Evolutionary conservation across 2,113 vertebrate species (phyloP), one percentile per base, ranked within the genome.

Genomic region (Corvus cornix): DNA sequence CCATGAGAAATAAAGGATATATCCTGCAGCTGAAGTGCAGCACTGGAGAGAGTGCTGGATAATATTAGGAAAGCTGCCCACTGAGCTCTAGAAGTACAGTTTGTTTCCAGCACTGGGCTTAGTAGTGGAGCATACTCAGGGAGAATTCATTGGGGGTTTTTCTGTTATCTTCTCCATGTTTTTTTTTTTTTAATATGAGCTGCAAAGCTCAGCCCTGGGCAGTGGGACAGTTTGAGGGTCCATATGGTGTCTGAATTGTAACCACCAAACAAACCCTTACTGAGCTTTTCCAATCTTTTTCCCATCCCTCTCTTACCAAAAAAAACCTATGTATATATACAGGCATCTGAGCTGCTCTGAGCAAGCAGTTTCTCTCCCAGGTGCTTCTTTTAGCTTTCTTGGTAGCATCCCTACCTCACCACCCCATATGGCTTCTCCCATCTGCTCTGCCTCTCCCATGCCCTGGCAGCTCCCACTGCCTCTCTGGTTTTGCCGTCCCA

Each of bases 351-450:
- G 48, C 64, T 95, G 17, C 43, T 74, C 64, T 78, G 59, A 89
- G 58, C 43, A 62, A 79, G 59, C 55, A 43, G 49, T 72, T 86
- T 77, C 63, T 64, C 63, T 80, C 76, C 68, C 64, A 81, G 73
- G 81, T 92, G 43, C 84, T 87, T 66, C 84, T 90, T 95, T 66
- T 51, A 62, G 51, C 76, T 51, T 74, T 87, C 64, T 66, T 96
- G 80, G 76, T 94, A 23, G 58, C 64, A 62, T 81, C 80, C 63
- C 60, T 95, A 69, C 53, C 66, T 95, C 77, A 51, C 7, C 17
- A 44, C 59, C 93, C 86, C 93, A 86, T 77, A 70, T 80, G 68
- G 68, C 77, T 84, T 92, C 58, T 95, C 79, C 88, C 87, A 85
- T 90, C 92, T 94, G 92, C 84, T 89, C 37, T 88, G 73, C 41